Conservation (phyloP, 2,888 invertebrate species). For the Cerceris ruficornis region DNA sequence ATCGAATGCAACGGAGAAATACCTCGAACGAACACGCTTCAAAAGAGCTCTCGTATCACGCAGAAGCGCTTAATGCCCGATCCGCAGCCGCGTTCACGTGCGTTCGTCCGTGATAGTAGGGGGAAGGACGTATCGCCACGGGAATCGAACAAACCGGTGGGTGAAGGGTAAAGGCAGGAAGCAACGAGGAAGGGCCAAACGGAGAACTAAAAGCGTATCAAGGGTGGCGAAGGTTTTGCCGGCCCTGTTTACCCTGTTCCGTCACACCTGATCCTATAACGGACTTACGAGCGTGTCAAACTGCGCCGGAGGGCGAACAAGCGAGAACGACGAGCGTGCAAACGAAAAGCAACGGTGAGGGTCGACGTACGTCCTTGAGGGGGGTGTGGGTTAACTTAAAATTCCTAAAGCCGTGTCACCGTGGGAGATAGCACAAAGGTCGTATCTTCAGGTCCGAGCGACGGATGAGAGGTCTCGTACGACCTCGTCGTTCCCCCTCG, state of each 20-base stretch:
- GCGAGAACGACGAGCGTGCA: slow-evolving; percentile 11
- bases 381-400: slow-evolving; percentile 30
- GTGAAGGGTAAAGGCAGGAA: not conserved
- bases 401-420: slow-evolving; percentile 28
- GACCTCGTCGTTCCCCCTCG: slow-evolving; percentile 15
- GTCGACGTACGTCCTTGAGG: not conserved
- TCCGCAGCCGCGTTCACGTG: slow-evolving; percentile 34
- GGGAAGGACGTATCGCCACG: not conserved
- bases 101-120: slow-evolving; percentile 45
- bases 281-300: slow-evolving; percentile 37
- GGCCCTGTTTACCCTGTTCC: slow-evolving; percentile 54
- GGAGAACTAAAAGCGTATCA: slow-evolving; percentile 22
- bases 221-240: slow-evolving; percentile 36
- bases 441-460: not conserved
- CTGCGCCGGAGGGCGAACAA: slow-evolving; percentile 30
- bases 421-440: slow-evolving; percentile 24
- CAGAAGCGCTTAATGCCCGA: slow-evolving; percentile 52
- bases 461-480: slow-evolving; percentile 28
- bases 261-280: slow-evolving; percentile 63
- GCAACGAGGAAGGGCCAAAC: not conserved
- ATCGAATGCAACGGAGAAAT: slow-evolving; percentile 17
- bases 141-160: not conserved
- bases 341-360: slow-evolving; percentile 32
- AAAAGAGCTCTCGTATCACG: slow-evolving; percentile 41
- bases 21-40: slow-evolving; percentile 34